Conservation (phyloP, 2,113 vertebrate genomes). For the Onychostoma macrolepis region DNA sequence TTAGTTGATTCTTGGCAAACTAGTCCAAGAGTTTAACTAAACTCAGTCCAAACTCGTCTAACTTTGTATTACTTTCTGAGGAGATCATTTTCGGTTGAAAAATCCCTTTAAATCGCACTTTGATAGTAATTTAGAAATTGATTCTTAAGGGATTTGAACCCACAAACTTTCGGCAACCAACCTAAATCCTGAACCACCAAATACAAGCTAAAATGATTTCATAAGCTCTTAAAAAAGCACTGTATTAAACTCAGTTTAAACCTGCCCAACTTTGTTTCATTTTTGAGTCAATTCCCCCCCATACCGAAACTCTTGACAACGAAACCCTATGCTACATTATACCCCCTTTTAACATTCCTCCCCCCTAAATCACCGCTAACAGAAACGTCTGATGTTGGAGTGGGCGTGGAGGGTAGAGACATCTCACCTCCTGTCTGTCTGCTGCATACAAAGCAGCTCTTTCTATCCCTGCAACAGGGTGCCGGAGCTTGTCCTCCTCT, state of each 20-base stretch:
- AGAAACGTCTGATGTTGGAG: conserved; percentile 5
- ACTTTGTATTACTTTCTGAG: neutral
- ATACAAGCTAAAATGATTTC: neutral
- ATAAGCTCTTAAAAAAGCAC: neutral
- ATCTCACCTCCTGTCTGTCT: conserved; percentile 23
- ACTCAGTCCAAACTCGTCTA: neutral
- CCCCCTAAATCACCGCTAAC: conserved; percentile 11
- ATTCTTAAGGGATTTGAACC: neutral
- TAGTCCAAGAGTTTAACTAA: neutral
- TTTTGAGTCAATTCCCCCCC: neutral
- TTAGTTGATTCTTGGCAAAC: neutral
- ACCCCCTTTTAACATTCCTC: conserved; percentile 23
- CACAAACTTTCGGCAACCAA: neutral
- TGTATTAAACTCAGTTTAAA: neutral
- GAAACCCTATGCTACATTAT: conserved; percentile 1
- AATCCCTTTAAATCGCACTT: neutral
- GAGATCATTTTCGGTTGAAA: neutral
- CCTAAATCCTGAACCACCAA: neutral
- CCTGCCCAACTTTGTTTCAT: neutral
- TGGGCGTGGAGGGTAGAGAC: neutral
- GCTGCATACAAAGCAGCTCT: conserved; percentile 30
- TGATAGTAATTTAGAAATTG: neutral
- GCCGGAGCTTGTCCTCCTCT: conserved; percentile 27
- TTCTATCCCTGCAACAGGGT: conserved; percentile 41
- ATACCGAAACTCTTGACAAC: neutral